phyloP scores from a whole-genome alignment of 2,113 vertebrate genomes.

The Strix uralensis region DNA sequence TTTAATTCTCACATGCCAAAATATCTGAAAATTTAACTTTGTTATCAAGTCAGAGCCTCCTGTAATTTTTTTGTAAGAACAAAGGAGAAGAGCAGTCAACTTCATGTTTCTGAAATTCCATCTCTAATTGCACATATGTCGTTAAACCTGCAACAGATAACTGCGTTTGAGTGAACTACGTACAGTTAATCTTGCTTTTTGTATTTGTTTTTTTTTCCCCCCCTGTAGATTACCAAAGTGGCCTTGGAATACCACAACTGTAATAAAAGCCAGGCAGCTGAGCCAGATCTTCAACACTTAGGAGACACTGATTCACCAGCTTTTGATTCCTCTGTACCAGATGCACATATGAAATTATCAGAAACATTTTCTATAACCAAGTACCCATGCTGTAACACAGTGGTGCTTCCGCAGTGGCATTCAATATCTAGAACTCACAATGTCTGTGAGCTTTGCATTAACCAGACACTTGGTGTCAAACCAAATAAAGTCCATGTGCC shows the following conservation, averaged over 20 bases:
- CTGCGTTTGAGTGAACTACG: neutral
- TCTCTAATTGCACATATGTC: neutral
- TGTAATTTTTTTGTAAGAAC: neutral
- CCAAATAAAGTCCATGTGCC: conserved; percentile 62
- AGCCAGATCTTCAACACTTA: conserved; percentile 41
- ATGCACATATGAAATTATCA: neutral
- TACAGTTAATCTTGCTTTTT: neutral
- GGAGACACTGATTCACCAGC: conserved; percentile 11
- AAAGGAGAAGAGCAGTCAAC: neutral
- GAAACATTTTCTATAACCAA: neutral
- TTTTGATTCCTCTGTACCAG: conserved; percentile 16
- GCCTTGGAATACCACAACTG: conserved; percentile 91
- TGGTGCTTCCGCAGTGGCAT: conserved; percentile 77
- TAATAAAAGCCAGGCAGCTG: conserved; percentile 63
- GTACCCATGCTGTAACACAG: conserved; percentile 84
- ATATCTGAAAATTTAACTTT: neutral
- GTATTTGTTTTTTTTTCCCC: neutral
- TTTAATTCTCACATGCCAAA: neutral
- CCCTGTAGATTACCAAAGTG: conserved; percentile 85
- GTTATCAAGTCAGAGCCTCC: neutral
- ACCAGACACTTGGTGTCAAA: conserved; percentile 59
- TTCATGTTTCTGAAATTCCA: neutral
- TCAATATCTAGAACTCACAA: conserved; percentile 72
- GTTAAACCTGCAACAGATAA: neutral
- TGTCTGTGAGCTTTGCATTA: conserved; percentile 88